These are phyloP conservation scores for Campoletis raptor DNA, from an alignment of 2,888 invertebrate genomes.

Conservation along the genomic window DNA sequence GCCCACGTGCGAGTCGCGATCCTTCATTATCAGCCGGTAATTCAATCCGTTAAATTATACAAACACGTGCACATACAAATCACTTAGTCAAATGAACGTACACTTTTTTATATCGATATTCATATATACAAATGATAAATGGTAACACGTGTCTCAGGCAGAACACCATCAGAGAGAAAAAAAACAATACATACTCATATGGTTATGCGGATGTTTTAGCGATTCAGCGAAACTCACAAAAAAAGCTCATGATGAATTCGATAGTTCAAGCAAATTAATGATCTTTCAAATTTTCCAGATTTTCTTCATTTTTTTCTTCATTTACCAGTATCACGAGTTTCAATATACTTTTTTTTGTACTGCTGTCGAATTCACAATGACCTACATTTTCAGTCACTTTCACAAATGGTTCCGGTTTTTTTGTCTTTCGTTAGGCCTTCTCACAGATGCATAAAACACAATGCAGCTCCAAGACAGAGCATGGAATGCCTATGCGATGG, in stretches of 20 bases:
- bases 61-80: constrained; percentile 14
- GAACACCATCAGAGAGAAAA: constrained; percentile 30
- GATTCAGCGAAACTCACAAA: constrained; percentile 35
- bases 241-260: constrained; percentile 57
- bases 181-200: constrained; percentile 14
- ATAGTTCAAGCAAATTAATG: constrained; percentile 13
- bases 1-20: not conserved
- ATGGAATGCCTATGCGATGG: constrained; percentile 69
- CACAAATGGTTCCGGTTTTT: constrained; percentile 25
- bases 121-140: constrained; percentile 24
- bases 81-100: not conserved
- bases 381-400: constrained; percentile 42
- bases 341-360: not conserved
- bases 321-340: not conserved
- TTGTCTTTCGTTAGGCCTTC: constrained; percentile 35
- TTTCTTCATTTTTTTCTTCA: not conserved
- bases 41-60: constrained; percentile 43
- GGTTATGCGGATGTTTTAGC: constrained; percentile 34
- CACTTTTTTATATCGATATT: not conserved
- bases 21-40: not conserved
- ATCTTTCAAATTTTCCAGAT: not conserved
- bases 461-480: constrained; percentile 59
- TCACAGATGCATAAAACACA: constrained; percentile 41
- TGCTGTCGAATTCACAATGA: constrained; percentile 63
- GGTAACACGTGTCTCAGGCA: constrained; percentile 24